Base-by-base conservation (phyloP, 2,797 vertebrate genomes). In the Heliangelus exortis region DNA sequence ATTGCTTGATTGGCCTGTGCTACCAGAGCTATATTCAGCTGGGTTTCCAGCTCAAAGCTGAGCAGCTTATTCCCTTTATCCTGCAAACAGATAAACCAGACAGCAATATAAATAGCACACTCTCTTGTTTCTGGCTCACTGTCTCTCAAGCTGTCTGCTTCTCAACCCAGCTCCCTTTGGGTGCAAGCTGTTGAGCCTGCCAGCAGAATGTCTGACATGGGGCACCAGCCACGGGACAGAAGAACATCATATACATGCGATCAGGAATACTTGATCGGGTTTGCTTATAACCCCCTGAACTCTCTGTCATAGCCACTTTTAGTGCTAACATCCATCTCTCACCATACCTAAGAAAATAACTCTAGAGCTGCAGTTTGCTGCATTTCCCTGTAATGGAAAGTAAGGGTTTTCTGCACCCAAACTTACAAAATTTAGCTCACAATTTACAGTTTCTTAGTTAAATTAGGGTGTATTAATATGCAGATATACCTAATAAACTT, bases 11-110 rank as follows among this genome's bases (percentile, higher is more conserved):
- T 36, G 41, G 23, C 11, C 48, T 59, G 9, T 19, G 8, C 12
- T 36, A 39, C 19, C 13, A 50, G 8, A 85, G 39, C 43, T 41
- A 22, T 17, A 22, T 17, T 69, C 26, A 31, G 39, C 2, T 65
- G 31, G 33, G 21, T 5, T 48, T 68, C 25, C 12, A 88, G 14
- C 31, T 86, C 45, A 87, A 75, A 28, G 11, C 29, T 62, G 62
- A 90, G 14, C 8, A 80, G 17, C 9, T 63, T 55, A 15, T 25
- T 29, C 3, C 41, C 9, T 80, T 66, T 22, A 61, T 7, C 28
- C 33, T 75, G 73, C 15, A 78, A 74, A 65, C 28, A 89, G 87
- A 66, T 81, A 86, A 92, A 19, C 19, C 34, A 77, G 66, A 59
- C 8, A 54, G 63, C 19, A 55, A 10, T 18, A 59, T 41, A 82